Base-by-base conservation (phyloP, 1,140 invertebrate species). In the Heliothis virescens region DNA sequence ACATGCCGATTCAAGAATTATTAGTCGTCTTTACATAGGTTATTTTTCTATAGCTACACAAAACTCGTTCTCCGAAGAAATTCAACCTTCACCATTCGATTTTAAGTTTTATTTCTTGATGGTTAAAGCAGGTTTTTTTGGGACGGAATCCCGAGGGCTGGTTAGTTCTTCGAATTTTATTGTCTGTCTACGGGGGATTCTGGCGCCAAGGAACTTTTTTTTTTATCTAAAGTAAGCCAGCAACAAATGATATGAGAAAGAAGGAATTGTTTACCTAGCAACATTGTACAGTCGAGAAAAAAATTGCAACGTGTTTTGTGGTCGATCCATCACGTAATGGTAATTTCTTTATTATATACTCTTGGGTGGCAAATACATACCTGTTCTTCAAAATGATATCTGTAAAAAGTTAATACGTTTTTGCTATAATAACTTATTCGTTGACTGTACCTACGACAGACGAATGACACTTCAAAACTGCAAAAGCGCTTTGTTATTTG, bases 1-100 rank as follows among this genome's bases (percentile, higher is more conserved):
- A 86, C 83, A 82, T 79, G 53, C 63, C 82, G 65, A 83, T 83
- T 79, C 79, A 79, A 81, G 82, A 83, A 89, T 89, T 88, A 89
- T 88, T 86, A 82, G 75, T 83, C 16, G 52, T 73, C 65, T 57
- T 65, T 21, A 65, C 67, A 73, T 82, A 59, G 74, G 74, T 53
- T 82, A 81, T 78, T 80, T 74, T 83, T 81, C 79, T 77, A 81
- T 65, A 74, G 76, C 50, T 79, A 76, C 65, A 79, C 18, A 29
- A 79, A 85, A 83, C 83, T 79, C 29, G 83, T 85, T 82, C 62
- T 60, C 62, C n/a, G 57, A 77, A 63, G 57, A 48, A 65, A 80
- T 75, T 72, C n/a, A 41, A 34, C 26, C 50, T 50, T 2, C 29
- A 34, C 12, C 48, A 55, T 53, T 72, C 29, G 26, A 71, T 76